Percentiles rank a stretch among this genome's conserved stretches.
Conservation (phyloP, 2,113 vertebrate species). For the Rhabdomys dilectus region DNA sequence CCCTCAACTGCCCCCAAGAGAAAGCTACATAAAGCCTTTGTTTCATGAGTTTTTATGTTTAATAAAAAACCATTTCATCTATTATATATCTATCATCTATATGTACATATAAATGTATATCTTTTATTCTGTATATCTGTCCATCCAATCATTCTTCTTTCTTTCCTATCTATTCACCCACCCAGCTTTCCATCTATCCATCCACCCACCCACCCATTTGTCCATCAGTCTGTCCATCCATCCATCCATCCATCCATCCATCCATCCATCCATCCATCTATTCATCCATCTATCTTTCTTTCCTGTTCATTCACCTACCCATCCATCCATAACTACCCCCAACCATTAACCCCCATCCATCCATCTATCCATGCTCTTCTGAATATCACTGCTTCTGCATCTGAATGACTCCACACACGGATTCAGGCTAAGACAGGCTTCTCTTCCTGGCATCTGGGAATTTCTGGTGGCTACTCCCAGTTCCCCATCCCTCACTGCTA, state of each 20-base stretch:
- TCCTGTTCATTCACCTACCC: no score
- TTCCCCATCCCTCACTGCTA: no score
- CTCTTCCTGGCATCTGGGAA: no score
- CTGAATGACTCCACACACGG: background rate
- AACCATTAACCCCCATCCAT: background rate
- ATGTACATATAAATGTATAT: background rate
- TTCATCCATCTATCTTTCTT: background rate
- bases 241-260: background rate
- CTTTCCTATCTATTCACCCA: no score
- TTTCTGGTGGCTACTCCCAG: no score
- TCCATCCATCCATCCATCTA: background rate
- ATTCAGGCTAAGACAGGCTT: background rate
- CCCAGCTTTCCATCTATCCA: no score
- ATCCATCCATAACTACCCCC: no score
- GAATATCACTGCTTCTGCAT: background rate
- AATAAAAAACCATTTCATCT: background rate
- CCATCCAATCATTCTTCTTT: no score
- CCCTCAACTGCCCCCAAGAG: background rate
- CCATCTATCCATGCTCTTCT: no score
- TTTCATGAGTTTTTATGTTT: background rate
- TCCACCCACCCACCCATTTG: no score
- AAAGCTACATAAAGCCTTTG: background rate
- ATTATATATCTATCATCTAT: background rate
- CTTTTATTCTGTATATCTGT: no score
- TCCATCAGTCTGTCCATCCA: background rate